These are phyloP conservation scores for Orthosia cruda DNA, from an alignment of 2,888 invertebrate species.

Conservation along the genomic window DNA sequence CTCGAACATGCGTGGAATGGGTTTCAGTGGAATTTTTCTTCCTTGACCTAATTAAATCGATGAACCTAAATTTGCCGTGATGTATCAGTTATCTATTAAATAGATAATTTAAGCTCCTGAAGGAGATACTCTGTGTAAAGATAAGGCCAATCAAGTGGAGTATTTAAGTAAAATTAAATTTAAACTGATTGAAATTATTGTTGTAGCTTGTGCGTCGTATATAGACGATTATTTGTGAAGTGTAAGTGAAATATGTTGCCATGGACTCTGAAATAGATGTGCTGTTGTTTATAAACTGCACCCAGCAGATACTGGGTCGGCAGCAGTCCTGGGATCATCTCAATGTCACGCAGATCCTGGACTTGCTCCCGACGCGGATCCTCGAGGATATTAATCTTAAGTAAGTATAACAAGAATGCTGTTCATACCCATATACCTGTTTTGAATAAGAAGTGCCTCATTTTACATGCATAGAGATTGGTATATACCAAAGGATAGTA, in stretches of 20 bases:
- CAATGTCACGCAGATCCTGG: conserved; percentile 86
- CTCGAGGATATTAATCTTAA: conserved; percentile 86
- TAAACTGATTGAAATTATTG: conserved; percentile 12
- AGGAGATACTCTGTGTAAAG: not conserved
- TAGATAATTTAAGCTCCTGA: conserved; percentile 29
- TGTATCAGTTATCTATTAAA: conserved; percentile 11
- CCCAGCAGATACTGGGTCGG: conserved; percentile 83
- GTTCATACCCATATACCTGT: not conserved
- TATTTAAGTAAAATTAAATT: conserved; percentile 27
- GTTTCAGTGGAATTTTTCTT: conserved; percentile 16
- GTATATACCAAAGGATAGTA: not conserved
- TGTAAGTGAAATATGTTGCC: conserved; percentile 72
- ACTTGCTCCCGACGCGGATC: conserved; percentile 83
- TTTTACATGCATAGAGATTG: conserved; percentile 5
- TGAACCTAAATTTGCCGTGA: conserved; percentile 16
- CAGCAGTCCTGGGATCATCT: conserved; percentile 84
- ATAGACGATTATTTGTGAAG: conserved; percentile 51
- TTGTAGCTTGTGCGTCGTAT: not conserved
- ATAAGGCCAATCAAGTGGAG: conserved; percentile 9
- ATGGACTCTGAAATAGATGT: conserved; percentile 88
- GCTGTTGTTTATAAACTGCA: conserved; percentile 88
- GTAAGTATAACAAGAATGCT: conserved; percentile 76
- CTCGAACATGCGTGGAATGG: conserved; percentile 19
- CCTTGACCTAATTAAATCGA: conserved; percentile 30
- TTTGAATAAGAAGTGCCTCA: conserved; percentile 9